Evolutionary conservation across 2,888 invertebrate genomes (phyloP), one percentile per base, ranked within the genome.

Genomic region (Thyatira batis): DNA sequence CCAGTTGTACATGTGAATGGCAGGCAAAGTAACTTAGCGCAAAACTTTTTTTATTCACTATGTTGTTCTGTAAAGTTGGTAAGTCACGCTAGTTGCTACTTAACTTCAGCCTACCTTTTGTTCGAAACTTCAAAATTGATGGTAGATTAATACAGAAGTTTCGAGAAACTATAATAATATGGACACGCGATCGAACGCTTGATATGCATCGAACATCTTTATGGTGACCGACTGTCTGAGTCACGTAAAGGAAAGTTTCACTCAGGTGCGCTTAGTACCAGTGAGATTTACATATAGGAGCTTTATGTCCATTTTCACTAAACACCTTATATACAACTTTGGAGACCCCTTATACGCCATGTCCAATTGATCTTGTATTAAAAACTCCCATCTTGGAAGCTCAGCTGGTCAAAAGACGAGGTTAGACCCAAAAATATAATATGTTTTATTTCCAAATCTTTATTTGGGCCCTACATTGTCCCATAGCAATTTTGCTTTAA

Each of bases 31-130:
- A 45, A 56, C 54, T 55, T 54, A 61, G 56, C 53, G 50, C 27
- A 46, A 51, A 65, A 60, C 54, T 61, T 67, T 64, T 58, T 44
- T 54, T 53, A 50, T 61, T 55, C 53, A 46, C 59, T 45, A 55
- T 46, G 53, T 45, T 57, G 51, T 51, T 30, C 53, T 59, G 51
- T 50, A 45, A 53, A 52, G 53, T 55, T 20, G 28, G 21, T 45
- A 17, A 54, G 63, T 65, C 67, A 67, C 67, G 67, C 63, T 51
- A 64, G 39, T 39, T 39, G n/a, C 39, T 39, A 39, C 39, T 39
- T 39, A 39, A 33, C 33, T 13, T 33, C 33, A 33, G 17, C 17
- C 17, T 2, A 17, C 39, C 39, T 39, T 39, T 39, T 39, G 39
- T 17, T 39, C 13, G 39, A 39, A 39, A 39, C 17, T 39, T 39